These are phyloP conservation scores for Drosophila neutralis DNA, from an alignment of 2,888 invertebrate genomes.

Conservation along the genomic window DNA sequence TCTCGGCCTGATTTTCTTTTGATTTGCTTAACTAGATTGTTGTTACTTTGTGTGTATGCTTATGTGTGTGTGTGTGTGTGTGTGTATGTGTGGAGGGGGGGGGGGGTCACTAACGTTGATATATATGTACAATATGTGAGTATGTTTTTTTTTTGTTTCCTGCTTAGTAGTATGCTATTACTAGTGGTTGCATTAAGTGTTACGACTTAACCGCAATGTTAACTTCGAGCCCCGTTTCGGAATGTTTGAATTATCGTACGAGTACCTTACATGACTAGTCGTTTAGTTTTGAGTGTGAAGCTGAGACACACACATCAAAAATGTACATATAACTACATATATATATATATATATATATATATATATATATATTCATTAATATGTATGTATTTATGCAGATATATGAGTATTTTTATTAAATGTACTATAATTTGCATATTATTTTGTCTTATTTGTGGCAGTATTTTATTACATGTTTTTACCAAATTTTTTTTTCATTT, in stretches of 20 bases:
- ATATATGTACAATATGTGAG: constrained; percentile 52
- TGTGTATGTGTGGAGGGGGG: background rate
- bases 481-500: constrained; percentile 32
- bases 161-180: constrained; percentile 32
- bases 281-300: constrained; percentile 24
- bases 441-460: constrained; percentile 79
- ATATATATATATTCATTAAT: constrained; percentile 22
- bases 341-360: constrained; percentile 18
- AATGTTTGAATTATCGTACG: constrained; percentile 56
- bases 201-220: constrained; percentile 82
- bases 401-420: constrained; percentile 44
- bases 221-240: constrained; percentile 83
- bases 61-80: constrained; percentile 6
- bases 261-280: constrained; percentile 65
- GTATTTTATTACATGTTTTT: constrained; percentile 76
- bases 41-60: constrained; percentile 6
- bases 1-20: constrained; percentile 36
- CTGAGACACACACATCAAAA: constrained; percentile 42
- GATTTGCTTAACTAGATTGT: constrained; percentile 35
- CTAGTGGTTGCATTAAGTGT: constrained; percentile 53
- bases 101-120: constrained; percentile 34
- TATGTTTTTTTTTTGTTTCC: constrained; percentile 26
- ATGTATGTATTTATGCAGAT: constrained; percentile 29
- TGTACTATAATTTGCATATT: constrained; percentile 54
- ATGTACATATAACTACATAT: constrained; percentile 40